These are phyloP conservation scores for Eremophila alpestris DNA, from an alignment of 2,797 vertebrate genomes.

Conservation along the genomic window DNA sequence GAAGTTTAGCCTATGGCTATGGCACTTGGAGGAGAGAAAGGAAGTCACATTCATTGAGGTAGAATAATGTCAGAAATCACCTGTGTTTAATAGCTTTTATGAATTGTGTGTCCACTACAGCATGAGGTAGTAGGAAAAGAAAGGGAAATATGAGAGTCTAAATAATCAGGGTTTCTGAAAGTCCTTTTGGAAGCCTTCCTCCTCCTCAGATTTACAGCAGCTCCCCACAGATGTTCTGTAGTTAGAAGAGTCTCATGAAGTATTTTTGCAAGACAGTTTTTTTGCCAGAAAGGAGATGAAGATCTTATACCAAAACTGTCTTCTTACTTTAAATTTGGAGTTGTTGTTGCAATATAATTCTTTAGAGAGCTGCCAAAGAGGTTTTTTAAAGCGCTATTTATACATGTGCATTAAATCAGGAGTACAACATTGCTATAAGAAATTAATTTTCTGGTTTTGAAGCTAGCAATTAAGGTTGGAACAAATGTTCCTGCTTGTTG, in stretches of 20 bases:
- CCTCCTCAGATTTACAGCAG: neutral
- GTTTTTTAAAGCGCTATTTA: neutral
- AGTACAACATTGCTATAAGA: neutral
- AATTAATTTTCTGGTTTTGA: slow-evolving; percentile 5
- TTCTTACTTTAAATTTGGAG: neutral
- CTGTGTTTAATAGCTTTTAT: neutral
- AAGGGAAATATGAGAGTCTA: neutral
- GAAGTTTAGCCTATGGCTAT: neutral
- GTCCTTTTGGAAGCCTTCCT: neutral
- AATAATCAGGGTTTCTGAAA: neutral
- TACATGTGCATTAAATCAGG: neutral
- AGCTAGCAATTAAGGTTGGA: neutral
- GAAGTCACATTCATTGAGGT: neutral
- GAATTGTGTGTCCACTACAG: neutral
- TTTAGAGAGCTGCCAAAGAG: neutral
- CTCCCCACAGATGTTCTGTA: neutral
- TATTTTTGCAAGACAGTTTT: neutral
- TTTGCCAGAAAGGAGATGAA: neutral
- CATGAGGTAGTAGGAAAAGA: neutral
- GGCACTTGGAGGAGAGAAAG: neutral
- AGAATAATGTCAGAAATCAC: neutral
- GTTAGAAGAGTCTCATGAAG: neutral
- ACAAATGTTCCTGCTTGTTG: neutral
- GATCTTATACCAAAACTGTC: neutral
- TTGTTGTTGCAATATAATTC: neutral